Conservation (phyloP, 2,113 vertebrate genomes). For the Ascaphus truei region DNA sequence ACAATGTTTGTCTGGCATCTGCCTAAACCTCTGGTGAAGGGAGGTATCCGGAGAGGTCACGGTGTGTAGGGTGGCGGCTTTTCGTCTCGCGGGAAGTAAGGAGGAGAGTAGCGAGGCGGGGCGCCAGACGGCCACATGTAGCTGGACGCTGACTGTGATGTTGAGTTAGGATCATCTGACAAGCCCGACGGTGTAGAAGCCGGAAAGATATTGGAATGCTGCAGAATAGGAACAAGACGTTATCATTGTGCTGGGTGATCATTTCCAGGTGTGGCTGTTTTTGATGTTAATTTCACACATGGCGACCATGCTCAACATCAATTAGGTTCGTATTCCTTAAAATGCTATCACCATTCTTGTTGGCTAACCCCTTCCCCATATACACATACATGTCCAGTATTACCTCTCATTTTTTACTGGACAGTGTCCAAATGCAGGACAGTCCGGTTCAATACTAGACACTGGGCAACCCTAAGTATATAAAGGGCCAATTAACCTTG, state of each 20-base stretch:
- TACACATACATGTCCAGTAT: too few species aligned
- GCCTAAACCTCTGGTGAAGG: not conserved
- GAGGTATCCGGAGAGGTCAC: conserved; percentile 44
- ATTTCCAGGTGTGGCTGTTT: too few species aligned
- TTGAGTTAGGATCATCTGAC: conserved; percentile 76
- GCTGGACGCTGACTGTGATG: conserved; percentile 85
- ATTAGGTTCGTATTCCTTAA: too few species aligned
- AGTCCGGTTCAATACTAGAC: too few species aligned
- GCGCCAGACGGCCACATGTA: conserved; percentile 89
- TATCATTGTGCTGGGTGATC: conserved; percentile 7
- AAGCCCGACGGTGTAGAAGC: conserved; percentile 80
- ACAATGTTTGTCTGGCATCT: conserved; percentile 45
- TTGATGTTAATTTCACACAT: too few species aligned
- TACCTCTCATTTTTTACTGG: too few species aligned
- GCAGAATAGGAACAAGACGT: conserved; percentile 43
- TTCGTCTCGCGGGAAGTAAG: conserved; percentile 90
- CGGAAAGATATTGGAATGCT: conserved; percentile 81
- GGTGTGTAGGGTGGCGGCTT: conserved; percentile 96
- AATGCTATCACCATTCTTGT: too few species aligned
- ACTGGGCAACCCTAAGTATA: too few species aligned
- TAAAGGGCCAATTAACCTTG: too few species aligned
- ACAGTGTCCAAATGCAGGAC: too few species aligned
- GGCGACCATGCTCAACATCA: too few species aligned
- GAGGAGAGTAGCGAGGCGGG: conserved; percentile 89
- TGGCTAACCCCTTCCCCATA: too few species aligned